These are phyloP conservation scores for Saccopteryx bilineata DNA, from an alignment of 2,113 vertebrate genomes.

Conservation along the genomic window DNA sequence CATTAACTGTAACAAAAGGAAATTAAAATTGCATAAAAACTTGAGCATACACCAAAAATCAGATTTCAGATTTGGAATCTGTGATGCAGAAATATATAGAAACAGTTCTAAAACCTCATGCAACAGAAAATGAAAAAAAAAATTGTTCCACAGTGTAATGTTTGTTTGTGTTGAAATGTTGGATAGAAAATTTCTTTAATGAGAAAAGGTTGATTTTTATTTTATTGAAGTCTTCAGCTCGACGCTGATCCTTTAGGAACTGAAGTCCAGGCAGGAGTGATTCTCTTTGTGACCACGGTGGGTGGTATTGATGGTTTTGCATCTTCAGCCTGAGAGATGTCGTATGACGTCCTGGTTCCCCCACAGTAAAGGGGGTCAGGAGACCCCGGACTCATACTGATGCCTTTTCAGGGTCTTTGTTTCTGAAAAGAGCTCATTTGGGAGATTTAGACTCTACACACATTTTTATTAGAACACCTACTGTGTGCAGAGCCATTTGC, in stretches of 20 bases:
- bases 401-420: not conserved
- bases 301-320: rapidly evolving
- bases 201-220: not conserved
- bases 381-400: rapidly evolving
- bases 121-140: too few species aligned
- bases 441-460: not conserved
- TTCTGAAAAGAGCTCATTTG: not conserved
- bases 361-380: not conserved
- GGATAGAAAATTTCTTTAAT: constrained; percentile 69
- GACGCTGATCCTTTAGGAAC: not conserved
- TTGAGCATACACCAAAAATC: too few species aligned
- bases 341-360: rapidly evolving
- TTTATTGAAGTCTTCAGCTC: not conserved
- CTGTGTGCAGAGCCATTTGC: not conserved
- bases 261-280: not conserved
- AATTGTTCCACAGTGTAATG: constrained; percentile 20
- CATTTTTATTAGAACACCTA: constrained; percentile 9
- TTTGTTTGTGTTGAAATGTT: constrained; percentile 74
- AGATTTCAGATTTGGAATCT: too few species aligned
- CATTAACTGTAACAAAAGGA: too few species aligned
- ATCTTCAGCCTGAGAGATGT: not conserved
- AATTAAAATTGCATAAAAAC: too few species aligned
- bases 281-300: not conserved
- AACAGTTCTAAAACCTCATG: too few species aligned
- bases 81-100: too few species aligned